Evolutionary conservation across 2,888 invertebrate genomes (phyloP).

Genomic region (Mechanitis mazaeus): DNA sequence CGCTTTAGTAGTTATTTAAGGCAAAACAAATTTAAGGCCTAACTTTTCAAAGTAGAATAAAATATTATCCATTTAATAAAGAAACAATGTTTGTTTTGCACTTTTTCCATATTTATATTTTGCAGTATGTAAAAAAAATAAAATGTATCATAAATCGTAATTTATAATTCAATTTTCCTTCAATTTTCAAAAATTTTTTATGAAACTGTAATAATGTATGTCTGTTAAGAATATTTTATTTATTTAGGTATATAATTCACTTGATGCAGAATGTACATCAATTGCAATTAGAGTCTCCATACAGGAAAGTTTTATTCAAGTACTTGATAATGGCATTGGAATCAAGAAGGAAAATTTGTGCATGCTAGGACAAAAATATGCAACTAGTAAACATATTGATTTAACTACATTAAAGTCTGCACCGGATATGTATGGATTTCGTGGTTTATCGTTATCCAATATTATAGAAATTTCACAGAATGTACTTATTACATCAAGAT

Average conservation of each 20-base stretch:
- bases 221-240: not conserved
- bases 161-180: no score
- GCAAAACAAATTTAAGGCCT: no score
- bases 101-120: no score
- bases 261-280: constrained; percentile 82
- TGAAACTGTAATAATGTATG: no score
- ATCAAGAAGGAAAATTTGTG: constrained; percentile 75
- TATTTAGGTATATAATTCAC: constrained; percentile 80
- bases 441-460: constrained; percentile 82
- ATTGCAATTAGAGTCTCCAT: constrained; percentile 82
- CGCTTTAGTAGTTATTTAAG: no score
- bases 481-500: constrained; percentile 78
- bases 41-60: no score
- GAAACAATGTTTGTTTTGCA: no score
- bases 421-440: constrained; percentile 78
- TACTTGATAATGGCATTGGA: constrained; percentile 86
- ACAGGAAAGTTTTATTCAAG: constrained; percentile 79
- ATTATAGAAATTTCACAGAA: constrained; percentile 74
- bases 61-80: no score
- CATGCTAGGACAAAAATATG: constrained; percentile 76
- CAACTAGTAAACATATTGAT: constrained; percentile 80
- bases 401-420: constrained; percentile 69
- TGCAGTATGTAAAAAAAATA: no score
- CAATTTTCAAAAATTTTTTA: no score
- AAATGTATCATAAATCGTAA: no score